Conservation (phyloP, 2,888 invertebrate genomes). For the Papilio demoleus region DNA sequence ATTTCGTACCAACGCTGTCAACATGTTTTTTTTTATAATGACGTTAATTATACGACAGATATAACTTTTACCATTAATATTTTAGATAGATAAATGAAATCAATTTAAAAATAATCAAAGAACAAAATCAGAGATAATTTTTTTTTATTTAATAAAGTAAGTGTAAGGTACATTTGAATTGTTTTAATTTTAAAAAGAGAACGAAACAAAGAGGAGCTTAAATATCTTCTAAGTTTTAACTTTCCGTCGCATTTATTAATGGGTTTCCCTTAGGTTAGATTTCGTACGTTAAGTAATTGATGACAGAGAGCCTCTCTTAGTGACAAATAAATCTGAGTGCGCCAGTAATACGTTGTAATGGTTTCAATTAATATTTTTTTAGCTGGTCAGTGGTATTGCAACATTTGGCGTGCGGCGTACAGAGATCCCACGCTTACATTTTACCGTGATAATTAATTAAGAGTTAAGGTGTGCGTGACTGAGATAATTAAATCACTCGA, state of each 20-base stretch:
- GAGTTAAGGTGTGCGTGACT: constrained; percentile 19
- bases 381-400: constrained; percentile 1
- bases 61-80: background rate
- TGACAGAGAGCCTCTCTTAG: no score
- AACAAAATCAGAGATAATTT: background rate
- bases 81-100: background rate
- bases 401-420: constrained; percentile 16
- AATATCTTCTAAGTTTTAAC: no score
- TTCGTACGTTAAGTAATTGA: no score
- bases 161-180: no score
- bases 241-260: no score
- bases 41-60: background rate
- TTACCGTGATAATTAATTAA: constrained; percentile 13
- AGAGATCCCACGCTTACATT: constrained; percentile 20
- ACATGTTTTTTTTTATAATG: constrained; percentile 31
- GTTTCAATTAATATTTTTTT: constrained; percentile 9
- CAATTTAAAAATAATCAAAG: background rate
- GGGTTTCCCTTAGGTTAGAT: no score
- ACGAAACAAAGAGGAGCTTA: background rate
- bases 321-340: background rate
- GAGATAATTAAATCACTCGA: constrained; percentile 17
- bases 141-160: no score
- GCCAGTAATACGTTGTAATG: background rate
- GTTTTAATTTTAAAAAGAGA: background rate
- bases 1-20: constrained; percentile 62